phyloP scores from a whole-genome alignment of 2,888 invertebrate species.

The Tricholauxania praeusta region DNA sequence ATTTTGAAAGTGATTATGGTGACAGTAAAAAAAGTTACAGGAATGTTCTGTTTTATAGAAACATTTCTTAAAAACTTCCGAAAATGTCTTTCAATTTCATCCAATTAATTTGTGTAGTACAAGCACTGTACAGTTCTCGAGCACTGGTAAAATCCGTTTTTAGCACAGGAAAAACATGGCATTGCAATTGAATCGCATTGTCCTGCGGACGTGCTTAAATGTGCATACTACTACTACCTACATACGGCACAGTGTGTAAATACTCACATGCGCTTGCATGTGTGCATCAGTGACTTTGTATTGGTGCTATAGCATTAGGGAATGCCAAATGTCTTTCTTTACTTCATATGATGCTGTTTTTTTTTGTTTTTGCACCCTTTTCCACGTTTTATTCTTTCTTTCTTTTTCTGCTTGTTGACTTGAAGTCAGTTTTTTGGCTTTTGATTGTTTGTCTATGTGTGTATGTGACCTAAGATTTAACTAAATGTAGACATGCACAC shows the following conservation, averaged over 20 bases:
- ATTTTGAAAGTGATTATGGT: too few species aligned
- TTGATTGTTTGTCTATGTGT: slow-evolving; percentile 17
- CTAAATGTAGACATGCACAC: not conserved
- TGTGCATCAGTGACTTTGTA: not conserved
- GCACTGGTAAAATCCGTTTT: slow-evolving; percentile 4
- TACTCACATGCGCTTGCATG: not conserved
- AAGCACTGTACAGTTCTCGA: too few species aligned
- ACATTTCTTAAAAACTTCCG: too few species aligned
- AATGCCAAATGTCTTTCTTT: slow-evolving; percentile 11
- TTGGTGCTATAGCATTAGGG: too few species aligned
- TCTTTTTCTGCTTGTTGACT: not conserved
- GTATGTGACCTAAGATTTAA: slow-evolving; percentile 10
- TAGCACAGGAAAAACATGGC: slow-evolving; percentile 17
- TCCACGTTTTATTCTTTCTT: too few species aligned
- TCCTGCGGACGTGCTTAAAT: slow-evolving; percentile 31
- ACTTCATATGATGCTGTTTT: not conserved
- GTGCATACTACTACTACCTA: not conserved
- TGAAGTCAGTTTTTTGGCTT: slow-evolving; percentile 39
- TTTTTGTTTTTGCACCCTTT: too few species aligned
- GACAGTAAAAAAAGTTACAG: too few species aligned
- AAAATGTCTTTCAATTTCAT: too few species aligned
- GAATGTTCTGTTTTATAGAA: too few species aligned
- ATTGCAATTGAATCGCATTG: slow-evolving; percentile 35
- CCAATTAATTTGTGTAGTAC: too few species aligned
- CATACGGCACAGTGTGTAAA: too few species aligned